A percentile compares a stretch with the other conserved stretches of the same genome.
These are phyloP conservation scores for Parazoanthus darwini DNA, from an alignment of 92 coral and sea anemone species.

Conservation along the genomic window DNA sequence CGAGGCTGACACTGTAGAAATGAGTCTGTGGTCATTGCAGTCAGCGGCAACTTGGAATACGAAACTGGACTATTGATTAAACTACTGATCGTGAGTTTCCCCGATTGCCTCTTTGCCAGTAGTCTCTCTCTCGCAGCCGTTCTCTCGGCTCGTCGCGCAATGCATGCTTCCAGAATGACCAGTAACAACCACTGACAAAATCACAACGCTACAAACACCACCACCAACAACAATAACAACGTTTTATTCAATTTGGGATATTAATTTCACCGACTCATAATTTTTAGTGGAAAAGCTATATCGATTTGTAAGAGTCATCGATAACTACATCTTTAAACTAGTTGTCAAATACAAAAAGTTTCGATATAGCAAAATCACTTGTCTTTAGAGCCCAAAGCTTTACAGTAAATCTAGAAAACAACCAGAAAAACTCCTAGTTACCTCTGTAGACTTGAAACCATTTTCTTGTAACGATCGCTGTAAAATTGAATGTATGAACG, in stretches of 20 bases:
- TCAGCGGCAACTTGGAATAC: no score
- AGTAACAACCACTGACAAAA: neutral
- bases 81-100: neutral
- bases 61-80: no score
- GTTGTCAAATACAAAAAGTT: neutral
- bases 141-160: no score
- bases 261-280: neutral
- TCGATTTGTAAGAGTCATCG: no score
- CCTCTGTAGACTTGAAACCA: slow-evolving; percentile 88
- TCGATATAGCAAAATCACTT: neutral
- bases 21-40: no score
- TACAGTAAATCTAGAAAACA: neutral
- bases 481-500: neutral
- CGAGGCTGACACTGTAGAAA: no score
- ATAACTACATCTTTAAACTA: no score
- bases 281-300: neutral
- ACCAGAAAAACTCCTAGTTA: neutral
- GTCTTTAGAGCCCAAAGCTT: neutral
- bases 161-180: no score
- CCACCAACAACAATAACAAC: neutral
- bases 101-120: neutral
- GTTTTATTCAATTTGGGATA: no score
- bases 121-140: no score
- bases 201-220: neutral
- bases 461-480: slow-evolving; percentile 75